These are phyloP conservation scores for Cottus gobio DNA, from an alignment of 2,113 vertebrate genomes.

Conservation along the genomic window DNA sequence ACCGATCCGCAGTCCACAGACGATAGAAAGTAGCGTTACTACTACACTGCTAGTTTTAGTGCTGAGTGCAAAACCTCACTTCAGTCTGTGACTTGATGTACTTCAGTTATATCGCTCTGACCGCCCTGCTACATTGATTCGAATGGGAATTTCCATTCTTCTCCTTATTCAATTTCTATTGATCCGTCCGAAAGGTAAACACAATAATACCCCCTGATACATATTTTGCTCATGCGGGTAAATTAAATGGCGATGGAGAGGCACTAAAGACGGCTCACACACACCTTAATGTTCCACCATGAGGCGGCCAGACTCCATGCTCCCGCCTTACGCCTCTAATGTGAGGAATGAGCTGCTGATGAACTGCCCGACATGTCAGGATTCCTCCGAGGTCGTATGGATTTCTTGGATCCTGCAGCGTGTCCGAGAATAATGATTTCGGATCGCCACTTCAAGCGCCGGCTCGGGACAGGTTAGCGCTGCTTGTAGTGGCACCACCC, in stretches of 20 bases:
- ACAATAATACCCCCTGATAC: not conserved
- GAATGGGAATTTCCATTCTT: not conserved
- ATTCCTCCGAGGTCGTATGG: constrained; percentile 28
- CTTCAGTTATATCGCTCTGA: too few relatives aligned
- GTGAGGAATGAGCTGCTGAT: constrained; percentile 30
- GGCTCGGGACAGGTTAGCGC: constrained; percentile 56
- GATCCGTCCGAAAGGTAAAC: not conserved
- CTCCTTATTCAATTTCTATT: not conserved
- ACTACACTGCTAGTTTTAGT: too few relatives aligned
- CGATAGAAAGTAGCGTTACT: too few relatives aligned
- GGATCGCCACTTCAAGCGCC: constrained; percentile 27
- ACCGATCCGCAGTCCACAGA: too few relatives aligned
- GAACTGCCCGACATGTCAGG: constrained; percentile 24
- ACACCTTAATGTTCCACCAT: constrained; percentile 2
- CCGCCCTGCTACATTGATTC: not conserved
- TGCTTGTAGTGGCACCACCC: constrained; percentile 59
- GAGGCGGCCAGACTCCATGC: constrained; percentile 10
- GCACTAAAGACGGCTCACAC: not conserved
- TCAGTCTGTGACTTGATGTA: too few relatives aligned
- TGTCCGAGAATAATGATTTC: constrained; percentile 63
- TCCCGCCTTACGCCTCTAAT: constrained; percentile 3
- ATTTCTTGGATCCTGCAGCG: constrained; percentile 51
- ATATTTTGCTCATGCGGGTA: not conserved
- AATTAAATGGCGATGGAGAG: not conserved
- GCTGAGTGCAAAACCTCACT: too few relatives aligned